Base-by-base conservation (phyloP, 2,797 vertebrate genomes). In the Heterohyrax brucei region DNA sequence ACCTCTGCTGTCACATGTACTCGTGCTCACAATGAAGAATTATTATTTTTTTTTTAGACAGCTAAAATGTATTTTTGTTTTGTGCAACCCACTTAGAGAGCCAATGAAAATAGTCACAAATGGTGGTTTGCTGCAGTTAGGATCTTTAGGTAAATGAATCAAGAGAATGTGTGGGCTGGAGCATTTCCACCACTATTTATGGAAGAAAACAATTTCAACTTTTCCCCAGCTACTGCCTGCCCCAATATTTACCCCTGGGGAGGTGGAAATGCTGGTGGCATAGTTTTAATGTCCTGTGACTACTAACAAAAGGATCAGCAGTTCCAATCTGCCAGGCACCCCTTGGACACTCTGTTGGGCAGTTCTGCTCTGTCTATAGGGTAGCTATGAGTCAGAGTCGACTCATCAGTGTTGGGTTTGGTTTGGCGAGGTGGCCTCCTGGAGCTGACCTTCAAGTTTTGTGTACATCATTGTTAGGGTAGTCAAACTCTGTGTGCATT, bases 81-180 rank as follows among this genome's bases (percentile, higher is more conserved):
- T 82, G 89, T 77, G 44, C 2, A 83, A 21, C 33, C 4, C 61
- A 84, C 72, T 4, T 77, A 21, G 62, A 83, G 75, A 83, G 10
- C 14, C 44, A 64, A 48, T 93, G 77, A 78, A 92, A 72, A 88
- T 90, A 75, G 64, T 94, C 39, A 86, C 44, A 68, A 61, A 22
- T 84, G 62, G 28, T 85, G 92, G 66, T 93, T 94, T 95, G 21
- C 87, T 96, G 24, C 61, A 50, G 0, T 70, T 84, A n/a, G 9
- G 13, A 30, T 83, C 14, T 56, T 89, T 88, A 73, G 50, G 33
- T 89, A 19, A 92, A 87, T 82, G 94, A 82, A 80, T 94, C 75
- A 75, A 93, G 39, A 62, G 62, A 83, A 82, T 78, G 18, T 46
- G 50, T 78, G 9, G 2, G 4, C 76, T 13, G 44, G 28, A 89